These are phyloP conservation scores for Himalopsyche tibetana DNA, from an alignment of 2,888 invertebrate species.

Conservation along the genomic window DNA sequence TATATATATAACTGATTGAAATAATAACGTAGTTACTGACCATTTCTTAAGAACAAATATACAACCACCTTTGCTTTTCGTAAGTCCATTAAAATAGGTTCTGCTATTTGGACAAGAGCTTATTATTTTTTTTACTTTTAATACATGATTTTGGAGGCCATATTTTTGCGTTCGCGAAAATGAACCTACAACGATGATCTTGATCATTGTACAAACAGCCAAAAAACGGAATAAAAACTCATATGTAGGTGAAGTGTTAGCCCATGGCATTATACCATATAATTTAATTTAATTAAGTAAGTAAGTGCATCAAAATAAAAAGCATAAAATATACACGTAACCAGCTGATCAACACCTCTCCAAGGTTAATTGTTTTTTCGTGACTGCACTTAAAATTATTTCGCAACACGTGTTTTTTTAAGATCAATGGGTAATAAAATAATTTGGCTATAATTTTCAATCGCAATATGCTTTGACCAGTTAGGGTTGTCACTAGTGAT, in stretches of 20 bases:
- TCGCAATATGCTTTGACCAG: not conserved
- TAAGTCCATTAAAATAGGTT: too few relatives aligned
- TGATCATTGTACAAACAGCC: too few relatives aligned
- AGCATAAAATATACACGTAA: not conserved
- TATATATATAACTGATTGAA: too few relatives aligned
- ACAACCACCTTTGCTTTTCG: too few relatives aligned
- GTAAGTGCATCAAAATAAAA: slow-evolving; percentile 14
- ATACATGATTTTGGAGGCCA: too few relatives aligned
- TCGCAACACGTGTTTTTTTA: slow-evolving; percentile 17
- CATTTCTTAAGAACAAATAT: too few relatives aligned
- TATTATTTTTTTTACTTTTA: too few relatives aligned
- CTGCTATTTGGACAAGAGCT: too few relatives aligned
- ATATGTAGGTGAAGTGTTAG: not conserved
- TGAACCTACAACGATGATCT: too few relatives aligned
- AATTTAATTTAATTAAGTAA: slow-evolving; percentile 1
- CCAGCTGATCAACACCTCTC: slow-evolving; percentile 26
- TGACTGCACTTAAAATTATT: not conserved
- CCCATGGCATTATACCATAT: not conserved
- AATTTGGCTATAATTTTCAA: not conserved
- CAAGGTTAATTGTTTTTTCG: slow-evolving; percentile 34
- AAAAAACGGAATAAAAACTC: too few relatives aligned
- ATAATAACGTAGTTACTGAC: too few relatives aligned
- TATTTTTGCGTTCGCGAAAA: too few relatives aligned
- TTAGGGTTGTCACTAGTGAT: not conserved
- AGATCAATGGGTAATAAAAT: slow-evolving; percentile 14